Percentiles rank a stretch among this genome's conserved stretches.
Conservation (phyloP, 2,113 vertebrate species). For the Hydrolagus affinis region DNA sequence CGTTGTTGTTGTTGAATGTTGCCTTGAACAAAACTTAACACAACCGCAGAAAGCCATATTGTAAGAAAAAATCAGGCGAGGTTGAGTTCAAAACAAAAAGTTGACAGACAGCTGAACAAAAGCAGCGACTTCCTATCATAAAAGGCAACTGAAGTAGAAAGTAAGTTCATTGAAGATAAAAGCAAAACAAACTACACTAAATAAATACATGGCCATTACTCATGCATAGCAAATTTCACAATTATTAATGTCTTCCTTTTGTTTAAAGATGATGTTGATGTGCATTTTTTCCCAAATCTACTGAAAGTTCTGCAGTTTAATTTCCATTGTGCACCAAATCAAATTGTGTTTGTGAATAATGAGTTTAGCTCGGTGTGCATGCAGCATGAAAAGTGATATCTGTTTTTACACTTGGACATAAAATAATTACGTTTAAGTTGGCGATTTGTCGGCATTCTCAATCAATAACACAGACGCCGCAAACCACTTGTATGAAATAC, state of each 20-base stretch:
- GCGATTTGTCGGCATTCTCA: constrained; percentile 15
- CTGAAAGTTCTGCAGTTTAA: not conserved
- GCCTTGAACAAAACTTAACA: too few species aligned
- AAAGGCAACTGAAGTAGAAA: not conserved
- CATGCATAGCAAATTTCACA: not conserved
- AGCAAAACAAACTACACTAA: not conserved
- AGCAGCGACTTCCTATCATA: not conserved
- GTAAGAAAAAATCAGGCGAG: not conserved
- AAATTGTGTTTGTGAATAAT: not conserved
- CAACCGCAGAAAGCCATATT: not conserved
- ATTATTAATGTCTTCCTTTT: not conserved
- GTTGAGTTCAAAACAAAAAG: not conserved
- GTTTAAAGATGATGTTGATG: not conserved
- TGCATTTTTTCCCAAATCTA: not conserved
- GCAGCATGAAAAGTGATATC: not conserved
- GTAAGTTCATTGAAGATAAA: not conserved
- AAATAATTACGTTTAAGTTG: constrained; percentile 8
- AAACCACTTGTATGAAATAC: constrained; percentile 18
- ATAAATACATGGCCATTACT: not conserved
- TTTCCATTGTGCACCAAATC: not conserved
- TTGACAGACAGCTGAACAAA: not conserved
- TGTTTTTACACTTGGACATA: constrained; percentile 11
- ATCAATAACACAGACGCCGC: constrained; percentile 13
- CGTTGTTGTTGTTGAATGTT: too few species aligned
- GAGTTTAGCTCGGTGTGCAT: not conserved